A percentile compares a stretch with the other conserved stretches of the same genome.
Conservation (phyloP, 2,888 invertebrate genomes). For the Plutella xylostella region DNA sequence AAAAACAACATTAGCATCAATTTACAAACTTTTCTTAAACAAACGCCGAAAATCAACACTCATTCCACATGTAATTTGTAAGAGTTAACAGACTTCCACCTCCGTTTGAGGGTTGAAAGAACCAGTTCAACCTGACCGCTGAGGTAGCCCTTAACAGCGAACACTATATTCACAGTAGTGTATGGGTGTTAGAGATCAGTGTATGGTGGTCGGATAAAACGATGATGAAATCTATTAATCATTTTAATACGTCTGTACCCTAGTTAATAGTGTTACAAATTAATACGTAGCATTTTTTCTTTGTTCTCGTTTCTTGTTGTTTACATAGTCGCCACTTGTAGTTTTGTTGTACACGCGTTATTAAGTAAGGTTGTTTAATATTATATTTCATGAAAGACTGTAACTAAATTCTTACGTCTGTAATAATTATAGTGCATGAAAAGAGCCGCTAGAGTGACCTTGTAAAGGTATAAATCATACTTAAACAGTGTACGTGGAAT, state of each 20-base stretch:
- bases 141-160: conserved; percentile 1
- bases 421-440: too few species aligned
- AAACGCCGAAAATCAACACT: conserved; percentile 4
- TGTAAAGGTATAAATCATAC: too few species aligned
- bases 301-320: too few species aligned
- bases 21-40: background rate
- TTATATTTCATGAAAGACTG: too few species aligned
- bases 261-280: conserved; percentile 59
- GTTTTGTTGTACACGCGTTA: too few species aligned
- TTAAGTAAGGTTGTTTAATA: too few species aligned
- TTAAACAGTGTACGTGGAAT: too few species aligned
- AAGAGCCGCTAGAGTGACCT: too few species aligned
- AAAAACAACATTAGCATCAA: background rate
- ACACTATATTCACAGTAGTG: background rate
- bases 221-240: conserved; percentile 63
- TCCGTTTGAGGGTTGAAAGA: conserved; percentile 40
- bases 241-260: conserved; percentile 60
- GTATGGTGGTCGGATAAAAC: conserved; percentile 24
- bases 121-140: conserved; percentile 31
- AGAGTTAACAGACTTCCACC: conserved; percentile 54
- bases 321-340: too few species aligned
- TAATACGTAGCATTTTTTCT: too few species aligned
- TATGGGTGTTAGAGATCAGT: background rate
- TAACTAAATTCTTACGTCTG: too few species aligned
- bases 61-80: conserved; percentile 40